Evolutionary conservation across 1,140 invertebrate species (phyloP).

Genomic region (Stegodyphus dumicola): DNA sequence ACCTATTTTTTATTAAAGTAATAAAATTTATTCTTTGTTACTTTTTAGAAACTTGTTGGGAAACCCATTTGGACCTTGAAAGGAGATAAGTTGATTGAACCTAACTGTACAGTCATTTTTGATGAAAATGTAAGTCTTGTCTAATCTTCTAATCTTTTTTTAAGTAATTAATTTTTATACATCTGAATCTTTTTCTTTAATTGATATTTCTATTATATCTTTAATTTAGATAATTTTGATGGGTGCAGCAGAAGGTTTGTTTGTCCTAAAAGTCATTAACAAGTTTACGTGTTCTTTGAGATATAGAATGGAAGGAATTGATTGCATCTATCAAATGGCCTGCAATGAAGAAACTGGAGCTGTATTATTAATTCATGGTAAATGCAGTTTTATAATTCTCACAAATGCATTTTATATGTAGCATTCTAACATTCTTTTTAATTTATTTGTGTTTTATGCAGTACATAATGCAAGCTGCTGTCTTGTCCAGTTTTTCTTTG

Average conservation of each 20-base stretch:
- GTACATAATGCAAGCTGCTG: background rate
- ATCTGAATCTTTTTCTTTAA: background rate
- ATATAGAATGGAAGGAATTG: conserved; percentile 75
- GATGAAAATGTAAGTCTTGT: conserved; percentile 66
- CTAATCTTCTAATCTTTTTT: background rate
- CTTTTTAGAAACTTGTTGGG: conserved; percentile 66
- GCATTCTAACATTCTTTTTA: background rate
- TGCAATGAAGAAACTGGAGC: conserved; percentile 68
- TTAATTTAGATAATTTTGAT: conserved; percentile 69
- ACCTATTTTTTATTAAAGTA: background rate
- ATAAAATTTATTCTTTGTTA: background rate
- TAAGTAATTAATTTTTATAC: background rate
- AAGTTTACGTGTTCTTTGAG: conserved; percentile 67
- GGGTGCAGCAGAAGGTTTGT: conserved; percentile 73
- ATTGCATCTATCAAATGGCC: conserved; percentile 75
- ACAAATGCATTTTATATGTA: background rate
- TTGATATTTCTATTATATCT: conserved; percentile 7
- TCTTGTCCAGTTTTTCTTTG: too few relatives aligned
- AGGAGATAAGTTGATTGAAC: conserved; percentile 67
- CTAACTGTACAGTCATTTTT: conserved; percentile 69
- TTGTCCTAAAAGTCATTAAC: conserved; percentile 66
- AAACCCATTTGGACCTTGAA: conserved; percentile 69
- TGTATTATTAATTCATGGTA: conserved; percentile 66
- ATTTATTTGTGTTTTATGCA: background rate
- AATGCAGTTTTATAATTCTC: background rate